phyloP scores from a whole-genome alignment of 2,888 invertebrate genomes.

The Torymus aiolomorphi region DNA sequence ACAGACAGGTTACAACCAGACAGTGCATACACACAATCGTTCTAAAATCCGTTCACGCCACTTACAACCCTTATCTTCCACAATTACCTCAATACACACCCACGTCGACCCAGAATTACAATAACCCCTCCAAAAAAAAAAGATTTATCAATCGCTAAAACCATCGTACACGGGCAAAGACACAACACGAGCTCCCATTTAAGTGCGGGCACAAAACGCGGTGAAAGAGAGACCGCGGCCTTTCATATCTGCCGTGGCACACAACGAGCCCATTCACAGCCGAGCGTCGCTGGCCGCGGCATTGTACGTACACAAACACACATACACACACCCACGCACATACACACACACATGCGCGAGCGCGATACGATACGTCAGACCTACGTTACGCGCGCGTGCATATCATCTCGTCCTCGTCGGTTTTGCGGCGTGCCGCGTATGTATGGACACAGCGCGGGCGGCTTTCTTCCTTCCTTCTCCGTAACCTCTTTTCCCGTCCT shows the following conservation, averaged over 20 bases:
- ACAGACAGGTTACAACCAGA: no score
- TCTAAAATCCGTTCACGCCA: no score
- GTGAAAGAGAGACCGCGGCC: not conserved
- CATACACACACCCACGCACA: no score
- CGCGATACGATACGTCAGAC: constrained; percentile 56
- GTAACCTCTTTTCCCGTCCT: constrained; percentile 64
- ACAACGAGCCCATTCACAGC: constrained; percentile 20
- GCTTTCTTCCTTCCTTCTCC: constrained; percentile 52
- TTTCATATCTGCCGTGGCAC: not conserved
- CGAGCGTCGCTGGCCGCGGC: not conserved
- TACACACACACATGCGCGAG: constrained; percentile 35
- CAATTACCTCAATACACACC: no score
- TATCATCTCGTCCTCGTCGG: constrained; percentile 69
- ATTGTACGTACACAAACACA: constrained; percentile 6
- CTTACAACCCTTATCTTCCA: no score
- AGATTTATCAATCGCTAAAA: no score
- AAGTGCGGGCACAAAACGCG: not conserved
- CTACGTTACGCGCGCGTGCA: constrained; percentile 49
- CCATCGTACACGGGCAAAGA: no score
- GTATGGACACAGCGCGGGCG: no score
- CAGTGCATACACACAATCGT: no score
- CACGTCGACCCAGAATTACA: no score
- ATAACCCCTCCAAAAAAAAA: no score
- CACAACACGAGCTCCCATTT: no score
- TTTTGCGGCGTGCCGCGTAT: constrained; percentile 71